Base-by-base conservation (phyloP, 2,888 invertebrate genomes). In the Drosophila acutilabella region DNA sequence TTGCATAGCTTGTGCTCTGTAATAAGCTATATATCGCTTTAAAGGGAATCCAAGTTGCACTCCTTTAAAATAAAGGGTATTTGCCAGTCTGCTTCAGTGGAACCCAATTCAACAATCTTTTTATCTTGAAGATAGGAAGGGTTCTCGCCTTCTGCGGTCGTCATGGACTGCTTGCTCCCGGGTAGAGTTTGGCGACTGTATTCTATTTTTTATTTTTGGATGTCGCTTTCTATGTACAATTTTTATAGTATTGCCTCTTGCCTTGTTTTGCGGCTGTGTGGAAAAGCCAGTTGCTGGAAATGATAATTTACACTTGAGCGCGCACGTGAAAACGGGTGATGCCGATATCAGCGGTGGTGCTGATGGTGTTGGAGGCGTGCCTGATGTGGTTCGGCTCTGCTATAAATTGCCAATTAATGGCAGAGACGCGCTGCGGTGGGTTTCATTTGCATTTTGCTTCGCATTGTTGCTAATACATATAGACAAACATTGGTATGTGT, bases 231-330 rank as follows among this genome's bases (percentile, higher is more conserved):
- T 69, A 30, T 84, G 80, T 78, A 74, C 73, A 76, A 76, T 86
- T 80, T 83, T 86, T 79, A 74, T 86, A 66, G 78, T 75, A 68
- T 72, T 81, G 75, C 68, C 78, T 82, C 67, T 80, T 71, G 78
- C 64, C 64, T 76, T 81, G 74, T 72, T 78, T 75, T 80, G 58
- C 42, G 69, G 64, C 58, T 78, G 61, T 66, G 64, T 66, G 70
- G 71, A 70, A 71, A 78, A 78, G 72, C 69, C 78, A 76, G 81
- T 78, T 84, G 80, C 74, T 86, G 86, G 86, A 87, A 87, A 87
- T 87, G 88, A 87, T 87, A 88, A 87, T 87, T 87, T 87, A 83
- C 86, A 87, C 86, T 87, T 88, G 86, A 88, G 86, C 74, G 84
- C 75, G 67, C 83, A 79, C 74, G 75, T 78, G 78, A 71, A 85